phyloP scores from a whole-genome alignment of 2,113 vertebrate species.

The Albula goreensis region DNA sequence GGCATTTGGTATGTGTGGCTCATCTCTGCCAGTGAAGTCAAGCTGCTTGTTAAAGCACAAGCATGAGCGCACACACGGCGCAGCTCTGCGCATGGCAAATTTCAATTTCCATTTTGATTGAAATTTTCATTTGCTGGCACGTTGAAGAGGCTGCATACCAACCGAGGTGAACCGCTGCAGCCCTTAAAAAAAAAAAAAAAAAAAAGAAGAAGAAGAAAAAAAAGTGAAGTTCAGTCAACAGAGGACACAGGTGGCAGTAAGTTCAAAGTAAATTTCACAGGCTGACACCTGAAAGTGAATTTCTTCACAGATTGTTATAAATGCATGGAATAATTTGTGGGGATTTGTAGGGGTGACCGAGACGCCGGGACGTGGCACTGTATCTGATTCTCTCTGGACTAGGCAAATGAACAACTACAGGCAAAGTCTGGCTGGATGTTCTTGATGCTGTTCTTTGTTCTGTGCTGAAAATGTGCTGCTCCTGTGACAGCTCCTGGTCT shows the following conservation, averaged over 20 bases:
- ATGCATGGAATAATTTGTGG: slow-evolving; percentile 2
- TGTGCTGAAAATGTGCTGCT: neutral
- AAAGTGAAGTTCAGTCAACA: neutral
- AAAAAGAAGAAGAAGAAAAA: neutral
- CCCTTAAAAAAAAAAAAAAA: neutral
- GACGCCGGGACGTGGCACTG: neutral
- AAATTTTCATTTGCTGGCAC: neutral
- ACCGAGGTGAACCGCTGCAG: neutral
- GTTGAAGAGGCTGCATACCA: neutral
- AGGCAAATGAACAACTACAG: neutral
- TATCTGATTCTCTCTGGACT: neutral
- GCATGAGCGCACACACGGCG: neutral
- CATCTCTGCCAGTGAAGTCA: slow-evolving; percentile 3
- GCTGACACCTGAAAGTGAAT: neutral
- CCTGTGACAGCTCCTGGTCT: no score
- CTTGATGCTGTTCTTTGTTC: neutral
- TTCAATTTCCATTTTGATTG: slow-evolving; percentile 13
- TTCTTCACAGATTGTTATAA: neutral
- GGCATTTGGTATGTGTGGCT: slow-evolving; percentile 20
- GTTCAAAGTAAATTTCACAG: slow-evolving; percentile 8
- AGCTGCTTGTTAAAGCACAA: slow-evolving; percentile 1
- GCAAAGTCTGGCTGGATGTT: neutral
- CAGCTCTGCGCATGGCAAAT: neutral
- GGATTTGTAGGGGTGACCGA: neutral
- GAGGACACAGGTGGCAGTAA: slow-evolving; percentile 8